phyloP scores from a whole-genome alignment of 2,113 vertebrate genomes.

The Myiozetetes cayanensis region DNA sequence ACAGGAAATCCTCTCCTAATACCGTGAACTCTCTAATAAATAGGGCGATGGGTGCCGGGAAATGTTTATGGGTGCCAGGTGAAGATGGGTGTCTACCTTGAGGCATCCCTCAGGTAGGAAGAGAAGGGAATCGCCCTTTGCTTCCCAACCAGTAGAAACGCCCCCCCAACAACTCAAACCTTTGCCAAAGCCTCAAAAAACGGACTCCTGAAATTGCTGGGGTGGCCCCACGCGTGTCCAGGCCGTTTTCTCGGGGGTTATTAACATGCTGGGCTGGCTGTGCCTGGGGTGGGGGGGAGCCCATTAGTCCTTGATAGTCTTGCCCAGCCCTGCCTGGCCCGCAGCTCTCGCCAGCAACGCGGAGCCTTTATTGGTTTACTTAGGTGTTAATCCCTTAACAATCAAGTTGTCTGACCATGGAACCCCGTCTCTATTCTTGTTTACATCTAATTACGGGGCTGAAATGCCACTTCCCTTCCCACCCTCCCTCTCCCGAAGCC shows the following conservation, averaged over 20 bases:
- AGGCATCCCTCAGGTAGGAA: not conserved
- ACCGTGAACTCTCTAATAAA: not conserved
- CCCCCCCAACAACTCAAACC: not conserved
- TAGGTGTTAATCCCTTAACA: slow-evolving; percentile 80
- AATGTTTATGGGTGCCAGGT: not conserved
- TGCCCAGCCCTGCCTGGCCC: not conserved
- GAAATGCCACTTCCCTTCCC: slow-evolving; percentile 70
- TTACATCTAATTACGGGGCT: slow-evolving; percentile 80
- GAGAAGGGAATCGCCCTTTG: fast-evolving
- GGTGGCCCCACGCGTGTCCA: not conserved
- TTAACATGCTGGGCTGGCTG: not conserved
- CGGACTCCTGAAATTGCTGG: not conserved
- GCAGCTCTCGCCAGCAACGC: slow-evolving; percentile 46
- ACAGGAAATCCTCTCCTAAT: not conserved
- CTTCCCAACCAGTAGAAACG: not conserved
- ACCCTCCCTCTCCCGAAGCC: not conserved
- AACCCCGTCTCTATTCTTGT: slow-evolving; percentile 74
- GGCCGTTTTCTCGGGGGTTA: not conserved
- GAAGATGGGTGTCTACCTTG: not conserved
- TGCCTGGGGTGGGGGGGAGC: not conserved
- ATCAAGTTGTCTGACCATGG: slow-evolving; percentile 61
- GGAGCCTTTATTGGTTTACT: slow-evolving; percentile 74
- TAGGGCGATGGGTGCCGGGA: not conserved
- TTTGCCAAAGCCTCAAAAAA: not conserved
- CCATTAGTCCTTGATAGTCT: not conserved